Base-by-base conservation (phyloP, 2,888 invertebrate species). In the Zelleria hepariella region DNA sequence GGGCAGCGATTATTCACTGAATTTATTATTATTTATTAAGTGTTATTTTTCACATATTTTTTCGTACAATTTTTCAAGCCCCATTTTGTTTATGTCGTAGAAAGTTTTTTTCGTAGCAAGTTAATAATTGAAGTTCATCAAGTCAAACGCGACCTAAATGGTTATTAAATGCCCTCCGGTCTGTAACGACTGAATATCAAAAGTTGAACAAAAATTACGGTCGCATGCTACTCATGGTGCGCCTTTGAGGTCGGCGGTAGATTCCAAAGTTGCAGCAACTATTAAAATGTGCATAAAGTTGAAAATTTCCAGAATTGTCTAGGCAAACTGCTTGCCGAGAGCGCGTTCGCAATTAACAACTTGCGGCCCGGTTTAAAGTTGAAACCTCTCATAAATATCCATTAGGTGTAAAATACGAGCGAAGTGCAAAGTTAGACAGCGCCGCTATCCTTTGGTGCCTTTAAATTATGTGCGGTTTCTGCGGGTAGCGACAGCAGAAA, bases 371-470 rank as follows among this genome's bases (percentile, higher is more conserved):
- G 69, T 53, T 56, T 62, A 60, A 80, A 86, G 83, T 86, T 86
- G 72, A 73, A 73, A 77, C 80, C 78, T 68, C 77, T 68, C 82
- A 75, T 86, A 84, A 77, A 83, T 86, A 86, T 78, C 83, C 82
- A 82, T 87, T 87, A 79, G 71, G 78, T 80, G 80, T 83, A 83
- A 87, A 82, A 87, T 87, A 86, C 85, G 86, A 71, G 78, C 72
- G 75, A 87, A 87, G 87, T 86, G 87, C 75, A 82, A 86, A 87
- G 87, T 87, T 88, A 82, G 85, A 82, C 86, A 76, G 73, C 71
- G 75, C 76, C 75, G 68, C 78, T 83, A 86, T 86, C 86, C 86
- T 86, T 87, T 83, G 78, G 84, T 67, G 82, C 80, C 77, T 74
- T 78, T 86, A 85, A 86, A 82, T 87, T 86, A 86, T 85, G 77